Evolutionary conservation across 2,888 invertebrate genomes (phyloP).

Genomic region (Serrognathus titanus): DNA sequence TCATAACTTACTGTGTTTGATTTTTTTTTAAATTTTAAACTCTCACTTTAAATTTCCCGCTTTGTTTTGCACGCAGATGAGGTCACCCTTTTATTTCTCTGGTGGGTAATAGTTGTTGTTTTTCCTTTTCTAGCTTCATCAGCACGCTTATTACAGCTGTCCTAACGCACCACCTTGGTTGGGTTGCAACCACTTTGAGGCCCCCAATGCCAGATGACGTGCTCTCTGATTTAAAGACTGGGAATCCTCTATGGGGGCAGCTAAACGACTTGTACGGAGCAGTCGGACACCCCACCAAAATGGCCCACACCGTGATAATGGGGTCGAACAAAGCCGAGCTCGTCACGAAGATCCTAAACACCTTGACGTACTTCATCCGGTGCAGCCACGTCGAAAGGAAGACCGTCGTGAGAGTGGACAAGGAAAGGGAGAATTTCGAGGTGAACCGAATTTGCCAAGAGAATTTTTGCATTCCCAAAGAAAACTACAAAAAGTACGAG

Average conservation of each 20-base stretch:
- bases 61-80: too few relatives aligned
- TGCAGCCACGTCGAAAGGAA: constrained; percentile 66
- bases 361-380: constrained; percentile 82
- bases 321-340: constrained; percentile 63
- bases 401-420: constrained; percentile 22
- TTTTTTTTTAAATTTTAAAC: too few relatives aligned
- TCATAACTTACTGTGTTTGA: too few relatives aligned
- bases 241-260: constrained; percentile 90
- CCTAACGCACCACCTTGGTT: constrained; percentile 85
- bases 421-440: constrained; percentile 40
- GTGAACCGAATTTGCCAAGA: constrained; percentile 38
- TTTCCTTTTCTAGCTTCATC: constrained; percentile 70
- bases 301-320: constrained; percentile 77
- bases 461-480: constrained; percentile 39
- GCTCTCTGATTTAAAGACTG: constrained; percentile 62
- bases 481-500: constrained; percentile 41
- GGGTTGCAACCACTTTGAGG: constrained; percentile 67
- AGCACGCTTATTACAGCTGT: constrained; percentile 86
- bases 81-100: too few relatives aligned
- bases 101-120: too few relatives aligned
- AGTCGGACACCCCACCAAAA: constrained; percentile 71
- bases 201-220: constrained; percentile 46
- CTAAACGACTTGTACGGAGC: constrained; percentile 84
- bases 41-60: too few relatives aligned
- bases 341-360: constrained; percentile 69